phyloP scores from a whole-genome alignment of 2,888 invertebrate genomes.

The Oscheius onirici region DNA sequence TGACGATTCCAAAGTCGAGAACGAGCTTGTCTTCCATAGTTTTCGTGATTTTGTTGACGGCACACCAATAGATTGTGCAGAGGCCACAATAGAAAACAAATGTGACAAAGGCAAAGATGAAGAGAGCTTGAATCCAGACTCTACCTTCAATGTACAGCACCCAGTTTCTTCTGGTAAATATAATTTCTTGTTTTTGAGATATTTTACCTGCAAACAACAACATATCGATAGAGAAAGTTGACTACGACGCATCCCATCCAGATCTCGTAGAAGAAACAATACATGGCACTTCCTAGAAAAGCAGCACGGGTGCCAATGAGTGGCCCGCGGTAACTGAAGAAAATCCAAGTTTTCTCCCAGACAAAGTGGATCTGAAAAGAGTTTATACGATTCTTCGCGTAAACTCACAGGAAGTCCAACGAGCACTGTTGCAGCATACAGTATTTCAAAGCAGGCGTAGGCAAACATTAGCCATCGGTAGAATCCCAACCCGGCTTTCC shows the following conservation, averaged over 20 bases:
- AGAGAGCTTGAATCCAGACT: neutral
- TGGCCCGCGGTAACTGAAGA: conserved; percentile 24
- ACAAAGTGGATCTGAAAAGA: conserved; percentile 19
- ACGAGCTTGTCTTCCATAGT: conserved; percentile 23
- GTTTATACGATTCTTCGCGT: neutral
- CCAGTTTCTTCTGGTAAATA: neutral
- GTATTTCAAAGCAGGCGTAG: conserved; percentile 18
- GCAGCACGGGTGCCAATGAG: conserved; percentile 18
- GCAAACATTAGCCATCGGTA: conserved; percentile 12
- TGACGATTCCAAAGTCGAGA: conserved; percentile 3
- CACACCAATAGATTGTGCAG: conserved; percentile 25
- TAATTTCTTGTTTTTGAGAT: neutral
- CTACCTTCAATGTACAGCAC: neutral
- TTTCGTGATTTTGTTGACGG: conserved; percentile 12
- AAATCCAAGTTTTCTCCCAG: conserved; percentile 24
- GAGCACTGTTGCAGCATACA: conserved; percentile 21
- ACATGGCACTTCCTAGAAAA: conserved; percentile 13
- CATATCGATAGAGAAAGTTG: conserved; percentile 14
- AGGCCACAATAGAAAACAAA: conserved; percentile 4
- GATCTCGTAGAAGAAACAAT: conserved; percentile 25
- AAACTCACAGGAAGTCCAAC: conserved; percentile 16
- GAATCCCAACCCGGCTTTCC: conserved; percentile 1
- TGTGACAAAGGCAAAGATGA: neutral
- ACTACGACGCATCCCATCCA: conserved; percentile 19
- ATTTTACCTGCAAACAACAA: conserved; percentile 10